Evolutionary conservation across 2,113 vertebrate genomes (phyloP), one percentile per base, ranked within the genome.

Genomic region (Odocoileus hemionus): DNA sequence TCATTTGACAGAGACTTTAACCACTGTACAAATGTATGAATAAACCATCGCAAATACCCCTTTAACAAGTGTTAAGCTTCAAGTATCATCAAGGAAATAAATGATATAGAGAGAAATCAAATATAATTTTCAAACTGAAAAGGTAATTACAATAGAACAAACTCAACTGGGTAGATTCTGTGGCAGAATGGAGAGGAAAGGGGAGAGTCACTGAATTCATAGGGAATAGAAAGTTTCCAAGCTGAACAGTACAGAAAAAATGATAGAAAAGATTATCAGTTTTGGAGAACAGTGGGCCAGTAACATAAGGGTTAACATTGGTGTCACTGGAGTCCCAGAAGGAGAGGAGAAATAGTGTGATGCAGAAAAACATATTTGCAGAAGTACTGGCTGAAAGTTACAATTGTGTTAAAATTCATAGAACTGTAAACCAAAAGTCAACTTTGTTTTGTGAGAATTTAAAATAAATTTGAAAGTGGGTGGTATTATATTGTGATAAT

Each of bases 391-490:
- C 33, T 52, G 7, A 88, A 94, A 93, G 89, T n/a, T 74, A 17
- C 60, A 58, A 90, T 78, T 86, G 15, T 80, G 25, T 95, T 92
- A 86, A 92, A 89, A 95, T 74, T 96, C 33, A 70, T 80, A 86
- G 89, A 85, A 43, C 16, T 84, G 8, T 82, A 76, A 25, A 96
- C 25, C 47, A 52, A 94, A 26, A 39, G 52, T 74, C 11, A 78
- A 6, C 78, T 96, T 79, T 60, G 82, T 16, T 78, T 9, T 60
- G 70, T 88, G 36, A 86, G 74, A 80, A 50, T 95, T 85, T 57
- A 83, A 30, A 74, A 55, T 85, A 82, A 64, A 80, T 76, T 67
- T 86, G 19, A 39, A 57, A 97, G 7, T 15, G 8, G 11, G 25
- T 86, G 14, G 4, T 83, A 67, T 64, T 70, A 30, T 95, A 78